Conservation (phyloP, 2,113 vertebrate genomes). For the Malaclemys terrapin region DNA sequence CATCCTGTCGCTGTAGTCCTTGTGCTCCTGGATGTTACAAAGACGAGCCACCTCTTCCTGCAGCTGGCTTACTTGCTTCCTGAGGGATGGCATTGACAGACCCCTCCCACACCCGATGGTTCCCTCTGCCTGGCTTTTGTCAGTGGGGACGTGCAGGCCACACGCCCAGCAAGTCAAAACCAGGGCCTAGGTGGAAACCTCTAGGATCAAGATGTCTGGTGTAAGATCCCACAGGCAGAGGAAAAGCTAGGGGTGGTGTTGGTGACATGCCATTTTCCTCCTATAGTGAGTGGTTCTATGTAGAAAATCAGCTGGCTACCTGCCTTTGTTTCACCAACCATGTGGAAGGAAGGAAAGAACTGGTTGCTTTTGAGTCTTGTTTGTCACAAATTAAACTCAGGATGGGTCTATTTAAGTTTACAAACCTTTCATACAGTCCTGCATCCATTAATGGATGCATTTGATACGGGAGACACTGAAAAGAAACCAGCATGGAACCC, state of each 20-base stretch:
- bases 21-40: too few relatives aligned
- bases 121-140: too few relatives aligned
- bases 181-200: background rate
- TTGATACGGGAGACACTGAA: background rate
- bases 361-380: background rate
- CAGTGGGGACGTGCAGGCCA: too few relatives aligned
- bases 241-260: background rate
- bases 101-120: too few relatives aligned
- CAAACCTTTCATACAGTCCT: background rate
- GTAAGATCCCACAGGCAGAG: background rate
- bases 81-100: too few relatives aligned
- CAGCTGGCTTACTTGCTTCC: too few relatives aligned
- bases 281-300: background rate
- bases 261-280: background rate
- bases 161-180: too few relatives aligned
- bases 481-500: background rate
- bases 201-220: background rate
- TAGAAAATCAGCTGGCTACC: background rate
- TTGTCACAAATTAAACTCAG: background rate
- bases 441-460: background rate
- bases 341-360: background rate
- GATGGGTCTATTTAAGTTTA: background rate
- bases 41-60: too few relatives aligned
- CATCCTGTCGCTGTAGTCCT: too few relatives aligned
- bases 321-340: accelerated